Evolutionary conservation across 2,113 vertebrate species (phyloP).

Genomic region (Thymallus thymallus): DNA sequence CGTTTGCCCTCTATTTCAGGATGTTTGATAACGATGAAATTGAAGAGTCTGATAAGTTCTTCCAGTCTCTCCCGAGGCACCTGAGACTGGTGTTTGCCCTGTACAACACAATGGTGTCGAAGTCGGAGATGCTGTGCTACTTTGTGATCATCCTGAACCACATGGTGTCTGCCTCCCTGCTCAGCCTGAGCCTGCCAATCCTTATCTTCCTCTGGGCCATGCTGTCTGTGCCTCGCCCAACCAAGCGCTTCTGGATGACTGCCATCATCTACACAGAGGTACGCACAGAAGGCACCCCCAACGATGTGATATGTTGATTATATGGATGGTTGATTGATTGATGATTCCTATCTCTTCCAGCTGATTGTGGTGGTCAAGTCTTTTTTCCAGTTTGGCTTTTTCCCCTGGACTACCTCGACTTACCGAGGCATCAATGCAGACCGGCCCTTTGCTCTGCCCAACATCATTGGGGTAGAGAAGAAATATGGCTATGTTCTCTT

Average conservation of each 20-base stretch:
- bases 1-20: slow-evolving; percentile 30
- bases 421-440: slow-evolving; percentile 71
- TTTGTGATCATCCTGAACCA: slow-evolving; percentile 75
- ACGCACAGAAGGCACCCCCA: background rate
- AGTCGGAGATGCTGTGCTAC: slow-evolving; percentile 75
- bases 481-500: slow-evolving; percentile 65
- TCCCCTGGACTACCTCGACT: slow-evolving; percentile 75
- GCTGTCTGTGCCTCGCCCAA: slow-evolving; percentile 76
- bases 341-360: slow-evolving; percentile 51
- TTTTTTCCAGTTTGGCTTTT: slow-evolving; percentile 80
- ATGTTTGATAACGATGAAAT: slow-evolving; percentile 68
- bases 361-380: slow-evolving; percentile 79
- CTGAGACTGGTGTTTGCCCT: slow-evolving; percentile 70
- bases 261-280: slow-evolving; percentile 81
- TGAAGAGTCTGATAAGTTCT: slow-evolving; percentile 68
- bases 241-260: slow-evolving; percentile 76
- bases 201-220: slow-evolving; percentile 76
- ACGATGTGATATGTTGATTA: no score
- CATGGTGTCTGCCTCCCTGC: slow-evolving; percentile 68
- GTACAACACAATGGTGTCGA: slow-evolving; percentile 63
- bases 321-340: no score
- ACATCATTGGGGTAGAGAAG: slow-evolving; percentile 73
- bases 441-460: slow-evolving; percentile 75
- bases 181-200: slow-evolving; percentile 70
- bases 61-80: slow-evolving; percentile 42